Evolutionary conservation across 2,797 vertebrate species (phyloP).

Genomic region (Novumbra hubbsi): DNA sequence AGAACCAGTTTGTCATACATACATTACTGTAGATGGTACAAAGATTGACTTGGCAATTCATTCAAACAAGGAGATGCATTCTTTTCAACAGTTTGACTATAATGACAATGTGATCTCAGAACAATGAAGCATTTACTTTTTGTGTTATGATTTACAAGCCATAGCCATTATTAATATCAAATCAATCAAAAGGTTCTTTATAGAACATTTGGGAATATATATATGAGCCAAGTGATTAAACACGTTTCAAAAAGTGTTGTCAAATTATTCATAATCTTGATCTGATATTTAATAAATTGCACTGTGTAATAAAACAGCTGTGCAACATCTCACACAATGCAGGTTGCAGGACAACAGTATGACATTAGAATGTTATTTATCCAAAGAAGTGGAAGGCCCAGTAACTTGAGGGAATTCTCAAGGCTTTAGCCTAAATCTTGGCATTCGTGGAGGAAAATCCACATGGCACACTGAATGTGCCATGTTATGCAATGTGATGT

Average conservation of each 20-base stretch:
- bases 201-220: too few species aligned
- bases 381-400: conserved; percentile 41
- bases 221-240: too few species aligned
- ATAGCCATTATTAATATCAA: too few species aligned
- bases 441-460: conserved; percentile 47
- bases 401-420: conserved; percentile 65
- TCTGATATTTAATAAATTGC: conserved; percentile 10
- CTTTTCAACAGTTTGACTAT: too few species aligned
- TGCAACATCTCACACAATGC: conserved; percentile 49
- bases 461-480: conserved; percentile 40
- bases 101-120: too few species aligned
- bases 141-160: too few species aligned
- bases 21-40: too few species aligned
- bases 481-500: conserved; percentile 41
- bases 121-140: too few species aligned
- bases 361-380: conserved; percentile 52
- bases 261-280: conserved; percentile 52
- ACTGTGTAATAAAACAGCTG: conserved; percentile 36
- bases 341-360: conserved; percentile 43
- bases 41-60: too few species aligned
- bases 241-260: background rate
- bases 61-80: too few species aligned
- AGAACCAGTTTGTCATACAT: too few species aligned
- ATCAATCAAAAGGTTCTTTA: too few species aligned
- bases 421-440: conserved; percentile 68